phyloP scores from a whole-genome alignment of 1,140 invertebrate genomes.

The Zaprionus camerounensis region DNA sequence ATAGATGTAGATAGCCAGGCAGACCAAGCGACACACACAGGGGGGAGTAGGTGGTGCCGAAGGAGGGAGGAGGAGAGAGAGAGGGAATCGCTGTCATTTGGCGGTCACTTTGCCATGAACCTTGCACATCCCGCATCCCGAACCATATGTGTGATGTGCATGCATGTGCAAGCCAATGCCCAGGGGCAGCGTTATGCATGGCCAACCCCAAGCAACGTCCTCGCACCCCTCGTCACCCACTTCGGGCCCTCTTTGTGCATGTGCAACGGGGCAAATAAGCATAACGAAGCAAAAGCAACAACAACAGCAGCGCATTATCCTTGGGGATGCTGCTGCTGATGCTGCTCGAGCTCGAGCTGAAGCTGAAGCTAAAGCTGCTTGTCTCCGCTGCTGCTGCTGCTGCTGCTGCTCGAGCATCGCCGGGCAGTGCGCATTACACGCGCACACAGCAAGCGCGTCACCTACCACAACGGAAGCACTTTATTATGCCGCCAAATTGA shows the following conservation, averaged over 20 bases:
- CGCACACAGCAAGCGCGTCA: conserved; percentile 50
- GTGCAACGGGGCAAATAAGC: conserved; percentile 65
- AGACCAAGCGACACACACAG: conserved; percentile 39
- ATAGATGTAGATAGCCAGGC: conserved; percentile 52
- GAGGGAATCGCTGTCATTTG: conserved; percentile 42
- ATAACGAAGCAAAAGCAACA: conserved; percentile 62
- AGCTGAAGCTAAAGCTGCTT: no score
- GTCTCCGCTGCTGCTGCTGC: conserved; percentile 21
- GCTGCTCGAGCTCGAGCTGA: neutral
- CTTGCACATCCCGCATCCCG: conserved; percentile 26
- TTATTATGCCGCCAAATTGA: conserved; percentile 80
- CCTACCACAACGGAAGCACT: conserved; percentile 64
- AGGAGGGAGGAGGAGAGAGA: no score
- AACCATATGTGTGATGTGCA: conserved; percentile 21
- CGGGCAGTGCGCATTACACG: conserved; percentile 42
- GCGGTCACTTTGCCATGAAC: conserved; percentile 71
- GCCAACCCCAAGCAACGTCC: neutral
- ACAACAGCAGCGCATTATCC: conserved; percentile 59
- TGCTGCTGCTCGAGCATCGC: conserved; percentile 30
- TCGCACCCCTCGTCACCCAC: neutral
- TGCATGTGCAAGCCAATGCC: conserved; percentile 48
- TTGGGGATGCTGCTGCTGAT: conserved; percentile 71
- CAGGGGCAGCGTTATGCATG: conserved; percentile 42
- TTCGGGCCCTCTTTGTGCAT: conserved; percentile 22
- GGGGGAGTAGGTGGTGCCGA: neutral